Base-by-base conservation (phyloP, 1,140 invertebrate genomes). In the Hyles vespertilio region DNA sequence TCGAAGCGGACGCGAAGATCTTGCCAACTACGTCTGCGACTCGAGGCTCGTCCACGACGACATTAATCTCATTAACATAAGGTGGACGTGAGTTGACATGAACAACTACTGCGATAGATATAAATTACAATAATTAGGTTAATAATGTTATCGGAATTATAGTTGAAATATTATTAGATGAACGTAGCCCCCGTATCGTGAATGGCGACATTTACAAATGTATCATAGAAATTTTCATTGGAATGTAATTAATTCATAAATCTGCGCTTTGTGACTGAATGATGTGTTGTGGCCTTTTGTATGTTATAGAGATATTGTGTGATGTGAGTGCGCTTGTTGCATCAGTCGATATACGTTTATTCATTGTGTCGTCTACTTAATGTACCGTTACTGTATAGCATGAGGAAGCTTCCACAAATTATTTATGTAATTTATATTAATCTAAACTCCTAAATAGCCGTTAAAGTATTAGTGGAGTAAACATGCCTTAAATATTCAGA, bases 271-370 rank as follows among this genome's bases (percentile, higher is more conserved):
- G 84, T 89, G 86, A 89, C 81, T 84, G 86, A 82, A 87, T 84
- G 83, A 88, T 86, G 84, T 87, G 86, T 79, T 87, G 86, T 87
- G 86, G 86, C 86, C 86, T 89, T 82, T 86, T 84, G 81, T 81
- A 89, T 83, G 69, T 83, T 78, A 77, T 44, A 58, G 63, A 66
- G 71, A 75, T 22, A 22, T 22, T 22, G 22, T 63, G 73, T 76
- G 78, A 73, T 77, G 80, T 74, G 82, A 75, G 81, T 83, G 74
- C 69, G 85, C 85, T 88, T 88, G 81, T 79, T 77, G 81, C 81
- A 79, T 82, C 76, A 71, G 69, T 69, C 70, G 71, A 60, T 69
- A 63, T 74, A 40, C 8, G 36, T 40, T 40, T 40, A 74, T 59
- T 67, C 67, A 70, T 70, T 67, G 65, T 77, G 72, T 69, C 70